phyloP scores from a whole-genome alignment of 2,888 invertebrate species.

The Spilosoma lubricipeda region DNA sequence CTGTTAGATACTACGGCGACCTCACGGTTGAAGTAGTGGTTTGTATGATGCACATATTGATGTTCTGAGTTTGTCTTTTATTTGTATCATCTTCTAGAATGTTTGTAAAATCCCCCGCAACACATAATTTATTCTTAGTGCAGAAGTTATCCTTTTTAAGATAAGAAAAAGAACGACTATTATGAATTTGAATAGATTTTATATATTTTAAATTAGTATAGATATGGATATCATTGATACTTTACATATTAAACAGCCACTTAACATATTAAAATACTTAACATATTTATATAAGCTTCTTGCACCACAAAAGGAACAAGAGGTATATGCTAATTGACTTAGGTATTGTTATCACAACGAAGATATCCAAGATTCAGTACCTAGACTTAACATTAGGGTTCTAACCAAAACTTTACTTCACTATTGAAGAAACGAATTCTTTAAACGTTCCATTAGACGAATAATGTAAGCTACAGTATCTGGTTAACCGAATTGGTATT shows the following conservation, averaged over 20 bases:
- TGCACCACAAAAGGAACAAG: neutral
- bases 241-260: neutral
- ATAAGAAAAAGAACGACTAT: neutral
- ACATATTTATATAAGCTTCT: neutral
- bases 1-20: neutral
- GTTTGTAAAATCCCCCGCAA: too few relatives aligned
- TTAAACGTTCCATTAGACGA: too few relatives aligned
- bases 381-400: neutral
- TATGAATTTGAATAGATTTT: neutral
- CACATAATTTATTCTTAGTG: too few relatives aligned
- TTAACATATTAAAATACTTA: neutral
- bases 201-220: neutral
- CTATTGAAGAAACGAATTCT: too few relatives aligned
- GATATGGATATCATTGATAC: neutral
- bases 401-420: too few relatives aligned
- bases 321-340: neutral
- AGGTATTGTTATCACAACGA: neutral
- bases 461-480: too few relatives aligned
- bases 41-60: too few relatives aligned
- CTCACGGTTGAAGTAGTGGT: too few relatives aligned
- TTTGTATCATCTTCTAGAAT: too few relatives aligned
- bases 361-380: neutral
- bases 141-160: too few relatives aligned
- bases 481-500: too few relatives aligned
- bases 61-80: too few relatives aligned